phyloP scores from a whole-genome alignment of 1,140 invertebrate species.

The Drosophila erecta region DNA sequence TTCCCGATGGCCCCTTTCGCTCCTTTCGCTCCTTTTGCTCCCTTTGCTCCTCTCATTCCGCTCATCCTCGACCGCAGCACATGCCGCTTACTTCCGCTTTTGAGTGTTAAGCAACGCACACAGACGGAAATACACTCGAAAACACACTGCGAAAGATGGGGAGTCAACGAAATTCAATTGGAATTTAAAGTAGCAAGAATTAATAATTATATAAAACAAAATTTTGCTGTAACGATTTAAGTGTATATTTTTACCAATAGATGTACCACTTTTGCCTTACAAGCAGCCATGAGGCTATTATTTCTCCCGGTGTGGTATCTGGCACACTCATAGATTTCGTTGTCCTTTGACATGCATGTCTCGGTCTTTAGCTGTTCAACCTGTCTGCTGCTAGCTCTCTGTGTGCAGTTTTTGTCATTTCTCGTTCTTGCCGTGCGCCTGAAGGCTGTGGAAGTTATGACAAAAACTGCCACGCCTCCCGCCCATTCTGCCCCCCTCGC shows the following conservation, averaged over 20 bases:
- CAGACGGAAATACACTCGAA: conserved; percentile 23
- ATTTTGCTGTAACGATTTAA: no score
- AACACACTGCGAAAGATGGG: conserved; percentile 9
- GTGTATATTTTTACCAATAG: no score
- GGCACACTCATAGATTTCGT: conserved; percentile 30
- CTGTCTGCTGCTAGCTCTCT: conserved; percentile 13
- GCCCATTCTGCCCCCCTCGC: not conserved
- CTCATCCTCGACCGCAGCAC: conserved; percentile 62
- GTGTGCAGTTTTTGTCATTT: conserved; percentile 56
- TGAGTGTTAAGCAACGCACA: conserved; percentile 76
- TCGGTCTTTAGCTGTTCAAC: conserved; percentile 66
- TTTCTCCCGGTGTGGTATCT: not conserved
- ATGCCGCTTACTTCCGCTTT: conserved; percentile 79
- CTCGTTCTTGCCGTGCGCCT: conserved; percentile 27
- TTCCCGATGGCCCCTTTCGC: not conserved
- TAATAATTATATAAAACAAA: no score
- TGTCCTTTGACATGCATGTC: conserved; percentile 81
- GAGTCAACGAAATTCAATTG: no score
- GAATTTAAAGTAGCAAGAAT: no score
- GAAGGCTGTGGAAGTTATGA: conserved; percentile 51
- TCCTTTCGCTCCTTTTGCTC: conserved; percentile 1
- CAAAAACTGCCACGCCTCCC: conserved; percentile 34
- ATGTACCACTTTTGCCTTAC: no score
- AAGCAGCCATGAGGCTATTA: no score
- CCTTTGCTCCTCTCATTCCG: not conserved